phyloP scores from a whole-genome alignment of 1,140 invertebrate genomes.

The Bombus soroeensis region DNA sequence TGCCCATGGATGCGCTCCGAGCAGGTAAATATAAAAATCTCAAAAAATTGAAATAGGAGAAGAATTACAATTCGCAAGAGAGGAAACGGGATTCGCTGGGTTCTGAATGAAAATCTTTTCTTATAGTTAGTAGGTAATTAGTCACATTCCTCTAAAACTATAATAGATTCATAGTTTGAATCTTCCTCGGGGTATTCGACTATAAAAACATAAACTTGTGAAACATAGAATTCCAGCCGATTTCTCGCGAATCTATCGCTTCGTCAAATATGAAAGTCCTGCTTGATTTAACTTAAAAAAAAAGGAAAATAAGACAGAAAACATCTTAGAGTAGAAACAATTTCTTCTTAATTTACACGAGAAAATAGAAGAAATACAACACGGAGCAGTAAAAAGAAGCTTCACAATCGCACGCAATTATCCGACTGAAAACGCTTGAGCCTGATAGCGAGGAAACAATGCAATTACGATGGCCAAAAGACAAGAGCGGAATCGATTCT shows the following conservation, averaged over 20 bases:
- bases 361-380: neutral
- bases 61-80: neutral
- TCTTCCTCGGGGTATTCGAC: too few relatives aligned
- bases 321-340: too few relatives aligned
- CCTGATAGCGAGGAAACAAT: constrained; percentile 1
- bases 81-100: neutral
- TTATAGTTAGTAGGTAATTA: neutral
- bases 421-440: neutral
- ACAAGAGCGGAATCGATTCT: constrained; percentile 30
- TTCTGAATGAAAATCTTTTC: neutral
- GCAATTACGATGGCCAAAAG: constrained; percentile 14
- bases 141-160: neutral
- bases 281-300: too few relatives aligned
- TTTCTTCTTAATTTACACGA: too few relatives aligned
- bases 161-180: neutral
- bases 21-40: constrained; percentile 84
- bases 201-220: too few relatives aligned
- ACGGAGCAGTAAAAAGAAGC: neutral
- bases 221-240: too few relatives aligned
- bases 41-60: neutral
- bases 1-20: constrained; percentile 94
- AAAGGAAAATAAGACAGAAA: too few relatives aligned
- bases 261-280: too few relatives aligned
- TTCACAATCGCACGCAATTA: neutral
- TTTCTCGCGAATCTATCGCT: too few relatives aligned